Percentiles rank a stretch among this genome's conserved stretches.
Evolutionary conservation across 2,797 vertebrate species (phyloP).

Genomic region (Crenichthys baileyi): DNA sequence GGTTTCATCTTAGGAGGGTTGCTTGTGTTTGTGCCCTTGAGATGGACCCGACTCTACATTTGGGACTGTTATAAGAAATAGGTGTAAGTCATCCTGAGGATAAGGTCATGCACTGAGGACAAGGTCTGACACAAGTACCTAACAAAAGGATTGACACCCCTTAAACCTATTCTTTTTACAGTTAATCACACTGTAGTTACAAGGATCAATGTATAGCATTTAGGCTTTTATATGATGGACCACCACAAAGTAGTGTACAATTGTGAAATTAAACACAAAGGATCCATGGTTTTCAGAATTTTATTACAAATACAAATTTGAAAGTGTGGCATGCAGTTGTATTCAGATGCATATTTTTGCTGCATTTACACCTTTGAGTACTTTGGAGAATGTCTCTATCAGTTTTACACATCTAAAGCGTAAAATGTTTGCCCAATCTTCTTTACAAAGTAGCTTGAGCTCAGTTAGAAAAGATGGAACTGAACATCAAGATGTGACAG

Average conservation of each 20-base stretch:
- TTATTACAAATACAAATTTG: not conserved
- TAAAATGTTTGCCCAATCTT: too few relatives aligned
- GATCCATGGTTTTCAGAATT: not conserved
- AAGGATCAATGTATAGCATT: not conserved
- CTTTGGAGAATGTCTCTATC: too few relatives aligned
- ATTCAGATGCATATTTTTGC: too few relatives aligned
- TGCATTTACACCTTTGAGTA: too few relatives aligned
- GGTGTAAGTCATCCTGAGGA: not conserved
- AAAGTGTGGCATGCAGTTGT: too few relatives aligned
- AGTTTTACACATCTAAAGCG: too few relatives aligned
- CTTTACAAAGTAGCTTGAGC: too few relatives aligned
- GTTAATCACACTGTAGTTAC: not conserved
- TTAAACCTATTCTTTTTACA: not conserved
- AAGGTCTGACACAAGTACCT: not conserved
- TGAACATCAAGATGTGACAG: too few relatives aligned
- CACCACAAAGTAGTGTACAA: not conserved
- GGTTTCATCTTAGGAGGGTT: conserved; percentile 14
- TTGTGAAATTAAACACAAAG: not conserved
- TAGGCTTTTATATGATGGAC: too few relatives aligned
- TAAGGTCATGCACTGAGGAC: not conserved
- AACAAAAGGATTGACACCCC: not conserved
- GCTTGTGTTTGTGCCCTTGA: conserved; percentile 1
- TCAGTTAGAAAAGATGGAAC: too few relatives aligned
- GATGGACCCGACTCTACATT: conserved; percentile 13
- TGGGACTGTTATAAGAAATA: not conserved